Conservation (phyloP, 2,888 invertebrate species). For the Phoenoteleia sp. region DNA sequence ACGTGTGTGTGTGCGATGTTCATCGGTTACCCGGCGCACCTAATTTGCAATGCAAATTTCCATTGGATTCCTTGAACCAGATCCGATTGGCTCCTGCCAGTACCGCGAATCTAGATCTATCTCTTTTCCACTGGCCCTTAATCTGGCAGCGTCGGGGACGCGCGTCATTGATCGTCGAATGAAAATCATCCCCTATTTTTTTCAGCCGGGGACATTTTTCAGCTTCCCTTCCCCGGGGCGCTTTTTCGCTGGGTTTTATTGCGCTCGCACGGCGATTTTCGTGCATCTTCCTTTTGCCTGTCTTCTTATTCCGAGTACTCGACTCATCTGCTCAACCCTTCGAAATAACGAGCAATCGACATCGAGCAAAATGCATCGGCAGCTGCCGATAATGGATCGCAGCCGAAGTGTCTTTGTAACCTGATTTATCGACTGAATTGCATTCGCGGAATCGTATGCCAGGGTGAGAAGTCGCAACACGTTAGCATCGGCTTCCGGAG, state of each 20-base stretch:
- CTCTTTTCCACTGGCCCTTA: conserved; percentile 83
- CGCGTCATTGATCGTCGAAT: conserved; percentile 86
- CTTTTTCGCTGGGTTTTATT: conserved; percentile 48
- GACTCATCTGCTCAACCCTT: conserved; percentile 69
- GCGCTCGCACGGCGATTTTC: conserved; percentile 44
- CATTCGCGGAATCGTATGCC: conserved; percentile 79
- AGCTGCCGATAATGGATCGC: conserved; percentile 81
- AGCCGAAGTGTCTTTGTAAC: conserved; percentile 77
- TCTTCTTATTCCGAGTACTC: conserved; percentile 72
- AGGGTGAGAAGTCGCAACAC: conserved; percentile 76
- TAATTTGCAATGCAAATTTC: conserved; percentile 86
- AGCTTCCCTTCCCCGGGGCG: conserved; percentile 16
- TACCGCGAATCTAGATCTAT: conserved; percentile 86
- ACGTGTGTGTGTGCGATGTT: conserved; percentile 80
- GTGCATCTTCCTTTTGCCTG: conserved; percentile 68
- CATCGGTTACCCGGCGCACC: conserved; percentile 77
- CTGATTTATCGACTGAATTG: conserved; percentile 86
- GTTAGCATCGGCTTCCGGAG: conserved; percentile 61
- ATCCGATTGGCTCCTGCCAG: conserved; percentile 85
- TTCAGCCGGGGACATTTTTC: conserved; percentile 22
- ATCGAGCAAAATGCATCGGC: conserved; percentile 75
- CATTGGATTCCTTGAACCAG: conserved; percentile 86
- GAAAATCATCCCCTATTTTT: conserved; percentile 79
- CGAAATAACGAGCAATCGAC: conserved; percentile 72
- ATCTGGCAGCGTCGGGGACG: conserved; percentile 79